phyloP scores from a whole-genome alignment of 2,888 invertebrate species.

The Drosophila longiperda region DNA sequence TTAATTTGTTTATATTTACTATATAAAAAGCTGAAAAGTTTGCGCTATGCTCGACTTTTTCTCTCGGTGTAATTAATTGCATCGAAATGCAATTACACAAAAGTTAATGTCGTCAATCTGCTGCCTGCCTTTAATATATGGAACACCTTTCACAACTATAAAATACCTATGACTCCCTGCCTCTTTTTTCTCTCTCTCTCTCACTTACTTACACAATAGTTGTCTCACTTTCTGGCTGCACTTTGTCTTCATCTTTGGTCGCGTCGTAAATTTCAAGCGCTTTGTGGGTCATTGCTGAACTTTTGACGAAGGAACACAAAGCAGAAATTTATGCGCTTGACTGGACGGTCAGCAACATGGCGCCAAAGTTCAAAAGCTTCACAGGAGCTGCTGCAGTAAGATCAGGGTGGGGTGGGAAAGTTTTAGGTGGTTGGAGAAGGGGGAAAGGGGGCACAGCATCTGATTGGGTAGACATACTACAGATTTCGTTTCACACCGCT shows the following conservation, averaged over 20 bases:
- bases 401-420: not conserved
- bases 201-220: not conserved
- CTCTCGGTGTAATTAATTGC: constrained; percentile 55
- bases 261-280: constrained; percentile 77
- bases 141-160: constrained; percentile 12
- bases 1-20: no score
- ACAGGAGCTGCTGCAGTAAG: constrained; percentile 12
- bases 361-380: constrained; percentile 80
- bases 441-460: constrained; percentile 30
- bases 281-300: constrained; percentile 77
- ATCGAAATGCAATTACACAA: constrained; percentile 73
- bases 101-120: constrained; percentile 31
- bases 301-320: constrained; percentile 49
- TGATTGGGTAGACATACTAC: constrained; percentile 64
- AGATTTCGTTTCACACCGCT: constrained; percentile 42
- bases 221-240: constrained; percentile 41
- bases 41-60: not conserved
- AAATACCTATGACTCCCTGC: not conserved
- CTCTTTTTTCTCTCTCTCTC: not conserved
- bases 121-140: constrained; percentile 23
- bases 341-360: constrained; percentile 75
- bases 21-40: no score
- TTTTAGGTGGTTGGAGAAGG: not conserved
- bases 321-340: constrained; percentile 70
- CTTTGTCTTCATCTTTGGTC: constrained; percentile 74